Conservation (phyloP, 2,113 vertebrate genomes). For the Peromyscus californicus region DNA sequence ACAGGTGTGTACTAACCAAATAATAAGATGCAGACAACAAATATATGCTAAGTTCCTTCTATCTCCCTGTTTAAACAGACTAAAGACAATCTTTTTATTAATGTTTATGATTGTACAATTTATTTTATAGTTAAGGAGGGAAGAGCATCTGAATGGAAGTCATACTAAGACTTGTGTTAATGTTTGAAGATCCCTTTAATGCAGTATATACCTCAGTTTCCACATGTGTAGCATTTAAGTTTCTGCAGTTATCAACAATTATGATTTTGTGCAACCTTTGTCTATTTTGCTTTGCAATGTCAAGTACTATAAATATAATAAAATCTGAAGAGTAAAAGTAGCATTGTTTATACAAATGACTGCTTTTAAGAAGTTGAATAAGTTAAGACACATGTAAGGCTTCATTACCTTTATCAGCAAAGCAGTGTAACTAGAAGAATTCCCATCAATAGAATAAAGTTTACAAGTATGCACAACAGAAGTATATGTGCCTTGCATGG, state of each 20-base stretch:
- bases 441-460: not conserved
- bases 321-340: not conserved
- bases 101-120: not conserved
- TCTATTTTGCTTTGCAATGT: not conserved
- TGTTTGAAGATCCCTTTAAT: not conserved
- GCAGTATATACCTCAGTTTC: not conserved
- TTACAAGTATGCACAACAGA: not conserved
- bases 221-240: not conserved
- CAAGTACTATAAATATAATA: not conserved
- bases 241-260: too few relatives aligned
- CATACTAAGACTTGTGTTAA: not conserved
- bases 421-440: not conserved
- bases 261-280: not conserved
- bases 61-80: not conserved
- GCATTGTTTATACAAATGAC: not conserved
- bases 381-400: too few relatives aligned
- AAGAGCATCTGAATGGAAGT: too few relatives aligned
- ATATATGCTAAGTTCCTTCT: not conserved
- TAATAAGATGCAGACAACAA: not conserved
- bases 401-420: too few relatives aligned
- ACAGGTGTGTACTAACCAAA: not conserved
- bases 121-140: not conserved
- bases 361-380: not conserved
- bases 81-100: not conserved
- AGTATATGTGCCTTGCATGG: not conserved